These are phyloP conservation scores for Plebejus argus DNA, from an alignment of 2,888 invertebrate genomes.

Conservation along the genomic window DNA sequence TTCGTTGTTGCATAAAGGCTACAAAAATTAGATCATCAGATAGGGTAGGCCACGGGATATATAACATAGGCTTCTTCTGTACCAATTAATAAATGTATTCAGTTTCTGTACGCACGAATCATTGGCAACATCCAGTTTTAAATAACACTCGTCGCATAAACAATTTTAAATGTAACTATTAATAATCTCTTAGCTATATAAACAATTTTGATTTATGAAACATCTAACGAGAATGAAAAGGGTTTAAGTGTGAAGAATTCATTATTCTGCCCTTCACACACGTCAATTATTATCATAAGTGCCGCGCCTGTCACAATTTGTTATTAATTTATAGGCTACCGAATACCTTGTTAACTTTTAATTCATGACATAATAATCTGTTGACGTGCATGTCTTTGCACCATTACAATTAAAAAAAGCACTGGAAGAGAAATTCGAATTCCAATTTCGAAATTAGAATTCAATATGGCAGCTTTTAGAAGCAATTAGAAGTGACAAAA, in stretches of 20 bases:
- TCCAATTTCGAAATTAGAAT: neutral
- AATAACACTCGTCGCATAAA: neutral
- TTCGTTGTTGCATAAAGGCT: too few species aligned
- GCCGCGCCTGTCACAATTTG: constrained; percentile 2
- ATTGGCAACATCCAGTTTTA: neutral
- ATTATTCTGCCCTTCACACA: constrained; percentile 4
- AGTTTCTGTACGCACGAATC: too few species aligned
- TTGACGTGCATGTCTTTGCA: neutral
- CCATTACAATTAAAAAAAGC: neutral
- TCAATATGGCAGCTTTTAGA: neutral
- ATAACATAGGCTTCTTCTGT: too few species aligned
- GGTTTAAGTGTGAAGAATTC: neutral
- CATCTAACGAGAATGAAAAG: neutral
- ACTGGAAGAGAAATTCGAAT: neutral
- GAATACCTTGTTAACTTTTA: neutral
- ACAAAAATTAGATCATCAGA: too few species aligned
- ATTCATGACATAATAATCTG: neutral
- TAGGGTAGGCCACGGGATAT: too few species aligned
- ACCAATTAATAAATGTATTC: too few species aligned
- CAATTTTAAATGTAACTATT: neutral
- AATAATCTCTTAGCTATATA: neutral
- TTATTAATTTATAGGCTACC: neutral
- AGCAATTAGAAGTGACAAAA: neutral
- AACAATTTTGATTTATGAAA: neutral
- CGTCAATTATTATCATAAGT: neutral